phyloP scores from a whole-genome alignment of 2,888 invertebrate genomes.

The Liopterus haemorrhoidalis region DNA sequence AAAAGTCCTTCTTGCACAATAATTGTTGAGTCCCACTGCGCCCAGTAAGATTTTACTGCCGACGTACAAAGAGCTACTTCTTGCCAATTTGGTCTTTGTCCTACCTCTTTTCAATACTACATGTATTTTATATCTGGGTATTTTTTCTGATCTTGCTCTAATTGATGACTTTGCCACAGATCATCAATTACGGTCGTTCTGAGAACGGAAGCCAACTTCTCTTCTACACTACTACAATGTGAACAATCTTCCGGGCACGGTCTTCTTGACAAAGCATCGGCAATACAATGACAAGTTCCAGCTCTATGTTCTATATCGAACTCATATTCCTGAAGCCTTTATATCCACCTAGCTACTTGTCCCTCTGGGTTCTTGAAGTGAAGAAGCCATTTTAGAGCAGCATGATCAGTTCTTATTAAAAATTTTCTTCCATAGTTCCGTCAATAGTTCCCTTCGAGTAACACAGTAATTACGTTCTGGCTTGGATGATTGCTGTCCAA shows the following conservation, averaged over 20 bases:
- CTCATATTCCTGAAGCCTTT: slow-evolving; percentile 25
- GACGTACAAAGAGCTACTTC: neutral
- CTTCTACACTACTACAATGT: too few species aligned
- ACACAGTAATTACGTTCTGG: slow-evolving; percentile 25
- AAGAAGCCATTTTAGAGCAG: slow-evolving; percentile 25
- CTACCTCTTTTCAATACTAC: neutral
- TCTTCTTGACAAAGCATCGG: slow-evolving; percentile 31
- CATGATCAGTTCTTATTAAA: slow-evolving; percentile 24
- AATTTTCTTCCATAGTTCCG: slow-evolving; percentile 19
- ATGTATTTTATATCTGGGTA: neutral
- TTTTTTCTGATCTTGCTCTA: neutral
- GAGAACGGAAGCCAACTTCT: too few species aligned
- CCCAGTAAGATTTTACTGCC: too few species aligned
- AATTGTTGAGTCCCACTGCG: slow-evolving; percentile 7
- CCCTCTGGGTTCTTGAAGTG: slow-evolving; percentile 26
- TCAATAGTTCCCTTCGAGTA: slow-evolving; percentile 25
- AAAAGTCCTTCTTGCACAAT: slow-evolving; percentile 16
- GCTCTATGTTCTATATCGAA: slow-evolving; percentile 25
- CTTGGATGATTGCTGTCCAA: too few species aligned
- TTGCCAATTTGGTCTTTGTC: neutral
- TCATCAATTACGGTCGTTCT: neutral
- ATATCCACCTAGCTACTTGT: slow-evolving; percentile 30
- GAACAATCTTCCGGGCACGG: slow-evolving; percentile 23
- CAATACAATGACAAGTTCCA: slow-evolving; percentile 26
- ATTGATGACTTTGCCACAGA: neutral